Evolutionary conservation across 1,140 invertebrate species (phyloP).

Genomic region (Sarcophaga peregrina): DNA sequence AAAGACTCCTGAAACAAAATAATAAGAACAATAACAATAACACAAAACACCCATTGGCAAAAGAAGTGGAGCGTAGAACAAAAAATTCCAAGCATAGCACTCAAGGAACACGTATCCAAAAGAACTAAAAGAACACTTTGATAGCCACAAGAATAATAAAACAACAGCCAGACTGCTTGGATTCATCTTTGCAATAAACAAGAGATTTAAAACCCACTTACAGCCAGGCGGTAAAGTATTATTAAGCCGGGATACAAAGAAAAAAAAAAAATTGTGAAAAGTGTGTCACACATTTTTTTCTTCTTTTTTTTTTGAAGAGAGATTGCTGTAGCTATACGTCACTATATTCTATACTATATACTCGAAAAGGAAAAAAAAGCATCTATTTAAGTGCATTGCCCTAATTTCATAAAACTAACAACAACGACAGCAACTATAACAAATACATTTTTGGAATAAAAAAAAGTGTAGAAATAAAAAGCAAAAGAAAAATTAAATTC

Average conservation of each 20-base stretch:
- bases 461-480: background rate
- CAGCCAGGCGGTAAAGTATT: background rate
- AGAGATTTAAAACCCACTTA: background rate
- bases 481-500: background rate
- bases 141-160: background rate
- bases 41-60: constrained; percentile 4
- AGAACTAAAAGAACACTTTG: background rate
- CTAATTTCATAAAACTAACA: background rate
- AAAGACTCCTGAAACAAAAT: background rate
- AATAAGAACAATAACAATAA: no score
- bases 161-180: background rate
- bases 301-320: no score
- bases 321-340: background rate
- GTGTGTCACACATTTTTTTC: constrained; percentile 15
- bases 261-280: background rate
- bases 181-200: background rate
- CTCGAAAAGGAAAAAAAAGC: background rate
- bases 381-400: constrained; percentile 16
- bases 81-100: background rate
- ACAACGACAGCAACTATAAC: no score
- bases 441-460: no score
- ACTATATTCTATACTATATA: background rate
- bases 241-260: background rate
- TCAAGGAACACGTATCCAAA: background rate
- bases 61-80: background rate